Evolutionary conservation across 2,113 vertebrate species (phyloP).

Genomic region (Macaca mulatta): DNA sequence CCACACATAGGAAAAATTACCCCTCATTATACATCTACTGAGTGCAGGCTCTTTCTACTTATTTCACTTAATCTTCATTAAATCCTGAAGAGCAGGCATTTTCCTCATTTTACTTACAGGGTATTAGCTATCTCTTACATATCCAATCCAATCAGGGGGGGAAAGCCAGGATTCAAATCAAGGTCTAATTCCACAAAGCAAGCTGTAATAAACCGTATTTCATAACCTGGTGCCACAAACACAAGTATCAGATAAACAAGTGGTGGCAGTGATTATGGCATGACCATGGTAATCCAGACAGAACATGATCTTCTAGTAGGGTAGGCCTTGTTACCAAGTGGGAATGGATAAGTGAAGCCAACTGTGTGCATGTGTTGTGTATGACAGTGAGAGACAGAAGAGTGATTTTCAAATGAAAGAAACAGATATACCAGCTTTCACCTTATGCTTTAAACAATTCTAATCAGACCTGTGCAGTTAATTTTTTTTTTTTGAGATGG

Average conservation of each 20-base stretch:
- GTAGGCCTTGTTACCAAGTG: background rate
- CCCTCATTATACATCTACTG: background rate
- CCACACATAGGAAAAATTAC: background rate
- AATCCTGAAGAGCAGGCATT: background rate
- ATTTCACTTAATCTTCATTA: constrained; percentile 14
- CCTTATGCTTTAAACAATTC: constrained; percentile 33
- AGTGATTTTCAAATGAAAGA: constrained; percentile 27
- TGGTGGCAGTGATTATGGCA: background rate
- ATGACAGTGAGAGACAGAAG: too few species aligned
- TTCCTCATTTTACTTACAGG: background rate
- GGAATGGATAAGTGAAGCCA: background rate
- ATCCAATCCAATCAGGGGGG: background rate
- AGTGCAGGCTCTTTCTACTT: background rate
- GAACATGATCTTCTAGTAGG: background rate
- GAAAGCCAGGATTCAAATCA: constrained; percentile 29
- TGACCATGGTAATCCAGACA: background rate
- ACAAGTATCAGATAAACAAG: background rate
- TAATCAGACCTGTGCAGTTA: background rate
- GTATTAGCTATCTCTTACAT: background rate
- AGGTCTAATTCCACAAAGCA: background rate
- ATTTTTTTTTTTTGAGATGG: background rate
- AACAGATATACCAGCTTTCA: background rate
- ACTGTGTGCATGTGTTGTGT: background rate
- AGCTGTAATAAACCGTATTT: background rate
- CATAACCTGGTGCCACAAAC: background rate